phyloP scores from a whole-genome alignment of 1,140 invertebrate genomes.

The Ericerus pela region DNA sequence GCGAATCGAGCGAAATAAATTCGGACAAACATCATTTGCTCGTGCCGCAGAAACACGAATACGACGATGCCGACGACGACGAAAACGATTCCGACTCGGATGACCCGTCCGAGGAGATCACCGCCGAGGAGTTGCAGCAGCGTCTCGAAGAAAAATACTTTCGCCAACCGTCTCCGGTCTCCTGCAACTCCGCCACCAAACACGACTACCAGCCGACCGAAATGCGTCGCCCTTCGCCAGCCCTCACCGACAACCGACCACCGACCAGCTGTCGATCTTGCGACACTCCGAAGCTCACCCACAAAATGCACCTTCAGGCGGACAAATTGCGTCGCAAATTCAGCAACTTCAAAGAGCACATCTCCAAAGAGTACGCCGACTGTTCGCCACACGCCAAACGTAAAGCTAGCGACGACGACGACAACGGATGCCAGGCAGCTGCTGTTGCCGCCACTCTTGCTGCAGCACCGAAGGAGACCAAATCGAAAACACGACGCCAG shows the following conservation, averaged over 20 bases:
- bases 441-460: too few relatives aligned
- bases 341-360: not conserved
- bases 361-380: not conserved
- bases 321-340: constrained; percentile 21
- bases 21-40: constrained; percentile 16
- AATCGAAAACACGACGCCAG: not conserved
- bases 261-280: not conserved
- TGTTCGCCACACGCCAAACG: not conserved
- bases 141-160: constrained; percentile 38
- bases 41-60: constrained; percentile 16
- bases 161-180: constrained; percentile 15
- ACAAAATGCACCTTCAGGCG: constrained; percentile 41
- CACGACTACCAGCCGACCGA: not conserved
- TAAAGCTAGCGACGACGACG: too few relatives aligned
- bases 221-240: not conserved
- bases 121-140: constrained; percentile 34
- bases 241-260: not conserved
- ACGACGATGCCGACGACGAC: constrained; percentile 18
- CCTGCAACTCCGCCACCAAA: not conserved
- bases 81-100: constrained; percentile 16
- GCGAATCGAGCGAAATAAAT: constrained; percentile 9
- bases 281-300: constrained; percentile 32
- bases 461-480: too few relatives aligned
- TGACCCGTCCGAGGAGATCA: constrained; percentile 18
- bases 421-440: too few relatives aligned